These are phyloP conservation scores for Apamea anceps DNA, from an alignment of 2,888 invertebrate genomes.

Conservation along the genomic window DNA sequence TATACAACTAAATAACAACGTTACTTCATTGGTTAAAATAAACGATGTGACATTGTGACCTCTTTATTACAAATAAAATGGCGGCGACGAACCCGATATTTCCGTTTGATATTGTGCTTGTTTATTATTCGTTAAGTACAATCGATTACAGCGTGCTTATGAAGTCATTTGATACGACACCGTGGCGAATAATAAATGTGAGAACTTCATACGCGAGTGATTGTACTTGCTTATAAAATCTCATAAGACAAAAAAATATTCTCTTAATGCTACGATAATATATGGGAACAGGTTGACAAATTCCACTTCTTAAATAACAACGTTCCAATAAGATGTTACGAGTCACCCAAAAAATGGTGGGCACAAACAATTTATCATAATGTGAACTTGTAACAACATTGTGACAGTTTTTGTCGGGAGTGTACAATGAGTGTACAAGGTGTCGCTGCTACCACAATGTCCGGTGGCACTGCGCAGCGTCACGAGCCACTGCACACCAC, in stretches of 20 bases:
- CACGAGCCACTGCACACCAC: slow-evolving; percentile 78
- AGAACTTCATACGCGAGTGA: slow-evolving; percentile 54
- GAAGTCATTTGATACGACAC: slow-evolving; percentile 55
- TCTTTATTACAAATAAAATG: slow-evolving; percentile 85
- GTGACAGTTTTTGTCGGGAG: slow-evolving; percentile 66
- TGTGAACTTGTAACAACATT: slow-evolving; percentile 65
- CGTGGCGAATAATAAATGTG: slow-evolving; percentile 46
- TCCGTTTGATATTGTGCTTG: slow-evolving; percentile 84
- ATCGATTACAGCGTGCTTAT: slow-evolving; percentile 73
- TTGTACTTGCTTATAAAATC: slow-evolving; percentile 54
- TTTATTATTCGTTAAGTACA: slow-evolving; percentile 79
- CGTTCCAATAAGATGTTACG: slow-evolving; percentile 64
- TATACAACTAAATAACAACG: slow-evolving; percentile 10
- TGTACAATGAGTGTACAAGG: slow-evolving; percentile 73
- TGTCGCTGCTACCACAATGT: slow-evolving; percentile 80
- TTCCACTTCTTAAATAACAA: slow-evolving; percentile 46
- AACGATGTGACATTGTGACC: slow-evolving; percentile 78
- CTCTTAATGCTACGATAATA: slow-evolving; percentile 45
- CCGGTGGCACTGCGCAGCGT: slow-evolving; percentile 77
- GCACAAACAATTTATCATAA: slow-evolving; percentile 62
- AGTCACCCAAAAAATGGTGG: slow-evolving; percentile 64
- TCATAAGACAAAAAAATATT: slow-evolving; percentile 45
- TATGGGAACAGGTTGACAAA: slow-evolving; percentile 57
- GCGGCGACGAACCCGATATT: slow-evolving; percentile 83
- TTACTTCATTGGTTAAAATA: slow-evolving; percentile 57